Evolutionary conservation across 2,797 vertebrate genomes (phyloP), one percentile per base, ranked within the genome.

Genomic region (Lithobates pipiens): DNA sequence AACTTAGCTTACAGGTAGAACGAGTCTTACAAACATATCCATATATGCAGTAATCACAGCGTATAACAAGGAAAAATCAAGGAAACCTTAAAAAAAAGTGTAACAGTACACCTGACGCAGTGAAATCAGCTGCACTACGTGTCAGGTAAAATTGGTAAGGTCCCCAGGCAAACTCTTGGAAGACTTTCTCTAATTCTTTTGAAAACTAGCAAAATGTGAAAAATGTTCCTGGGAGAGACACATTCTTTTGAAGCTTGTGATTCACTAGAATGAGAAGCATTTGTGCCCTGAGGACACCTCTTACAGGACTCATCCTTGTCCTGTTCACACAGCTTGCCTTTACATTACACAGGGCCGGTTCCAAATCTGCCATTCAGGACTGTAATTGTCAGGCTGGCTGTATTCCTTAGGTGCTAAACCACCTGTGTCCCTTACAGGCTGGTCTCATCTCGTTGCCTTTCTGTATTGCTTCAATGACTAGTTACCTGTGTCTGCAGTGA

Each of bases 121-220:
- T 75, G 27, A 50, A 44, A 78, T 87, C 80, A 83, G 80, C 61
- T 76, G 70, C 11, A 73, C 63, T 83, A 83, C 67, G 74, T 86
- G 79, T 87, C 76, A 84, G 42, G 67, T 77, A 74, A 0, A 71
- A 32, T 63, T 29, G 44, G 63, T 71, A 25, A 76, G 76, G 44
- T 74, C 81, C 76, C 50, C 29, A 3, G 71, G 85, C 76, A 67
- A 71, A 77, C 10, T 54, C 42, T 67, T 67, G 75, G 16, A 85
- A 75, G 72, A 77, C 65, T 75, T 86, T 77, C 32, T 78, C 70
- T 68, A 46, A 76, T 74, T 76, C 84, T 85, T 50, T 57, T 69
- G 36, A 79, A 39, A 77, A 82, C 79, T 61, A 69, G 72, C 78
- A 86, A 76, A 72, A 83, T 86, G 80, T 57, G 10, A 83, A 87